Evolutionary conservation across 2,113 vertebrate genomes (phyloP).

Genomic region (Mesoclemmys tuberculata): DNA sequence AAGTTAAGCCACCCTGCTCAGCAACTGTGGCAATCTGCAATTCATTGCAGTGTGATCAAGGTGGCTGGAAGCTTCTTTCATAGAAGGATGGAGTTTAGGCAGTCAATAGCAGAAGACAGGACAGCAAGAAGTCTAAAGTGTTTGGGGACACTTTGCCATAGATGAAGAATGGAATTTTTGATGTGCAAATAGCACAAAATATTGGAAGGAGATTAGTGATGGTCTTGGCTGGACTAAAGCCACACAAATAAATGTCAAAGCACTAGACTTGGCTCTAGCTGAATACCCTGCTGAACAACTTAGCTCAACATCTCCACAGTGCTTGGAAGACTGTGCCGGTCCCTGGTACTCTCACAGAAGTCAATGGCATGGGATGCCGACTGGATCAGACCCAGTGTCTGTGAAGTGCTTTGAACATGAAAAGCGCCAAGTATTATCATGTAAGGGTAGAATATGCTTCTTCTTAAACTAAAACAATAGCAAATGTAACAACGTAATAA

Average conservation of each 20-base stretch:
- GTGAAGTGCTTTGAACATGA: neutral
- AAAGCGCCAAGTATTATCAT: constrained; percentile 20
- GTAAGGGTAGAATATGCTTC: constrained; percentile 47
- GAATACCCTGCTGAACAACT: fast-evolving
- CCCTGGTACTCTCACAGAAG: neutral
- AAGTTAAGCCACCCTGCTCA: neutral
- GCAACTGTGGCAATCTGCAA: neutral
- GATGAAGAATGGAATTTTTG: neutral
- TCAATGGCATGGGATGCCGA: neutral
- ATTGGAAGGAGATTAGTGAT: fast-evolving
- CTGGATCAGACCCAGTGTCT: fast-evolving
- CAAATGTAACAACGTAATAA: constrained; percentile 53
- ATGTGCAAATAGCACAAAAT: neutral
- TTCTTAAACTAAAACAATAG: constrained; percentile 57
- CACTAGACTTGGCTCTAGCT: neutral
- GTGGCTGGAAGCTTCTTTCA: neutral
- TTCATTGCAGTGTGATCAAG: neutral
- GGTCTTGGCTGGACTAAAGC: neutral
- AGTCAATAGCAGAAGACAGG: neutral
- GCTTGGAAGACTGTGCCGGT: neutral
- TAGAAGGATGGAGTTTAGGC: neutral
- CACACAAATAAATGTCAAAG: neutral
- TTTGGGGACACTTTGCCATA: neutral
- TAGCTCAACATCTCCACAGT: neutral
- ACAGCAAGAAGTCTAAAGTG: neutral